Conservation (phyloP, 2,888 invertebrate genomes). For the Latheticus oryzae region DNA sequence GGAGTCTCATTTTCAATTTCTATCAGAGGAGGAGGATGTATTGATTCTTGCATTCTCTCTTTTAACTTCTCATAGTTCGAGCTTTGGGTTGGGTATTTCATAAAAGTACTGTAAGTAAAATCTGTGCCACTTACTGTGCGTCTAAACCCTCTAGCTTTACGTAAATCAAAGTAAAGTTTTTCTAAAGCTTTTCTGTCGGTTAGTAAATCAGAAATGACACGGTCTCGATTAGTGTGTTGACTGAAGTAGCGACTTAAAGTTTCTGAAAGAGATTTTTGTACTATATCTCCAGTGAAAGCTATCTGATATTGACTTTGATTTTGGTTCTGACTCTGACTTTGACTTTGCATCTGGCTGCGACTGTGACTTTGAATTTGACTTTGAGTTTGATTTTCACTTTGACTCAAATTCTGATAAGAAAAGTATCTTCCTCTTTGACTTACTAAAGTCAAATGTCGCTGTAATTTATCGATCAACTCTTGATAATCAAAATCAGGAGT, state of each 20-base stretch:
- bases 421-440: slow-evolving; percentile 48
- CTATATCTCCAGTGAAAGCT: slow-evolving; percentile 67
- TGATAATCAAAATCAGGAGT: slow-evolving; percentile 68
- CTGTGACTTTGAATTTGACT: too few species aligned
- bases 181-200: slow-evolving; percentile 80
- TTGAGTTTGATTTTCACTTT: too few species aligned
- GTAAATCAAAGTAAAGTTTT: slow-evolving; percentile 78
- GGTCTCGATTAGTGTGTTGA: slow-evolving; percentile 74
- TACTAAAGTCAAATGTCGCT: slow-evolving; percentile 68
- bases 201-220: slow-evolving; percentile 78
- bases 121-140: slow-evolving; percentile 59
- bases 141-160: slow-evolving; percentile 73
- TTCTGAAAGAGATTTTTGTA: slow-evolving; percentile 73
- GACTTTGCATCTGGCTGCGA: too few species aligned
- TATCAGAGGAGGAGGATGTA: slow-evolving; percentile 73
- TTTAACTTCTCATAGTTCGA: slow-evolving; percentile 31
- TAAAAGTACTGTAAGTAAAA: slow-evolving; percentile 44
- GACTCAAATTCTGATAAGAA: slow-evolving; percentile 22
- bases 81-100: slow-evolving; percentile 18
- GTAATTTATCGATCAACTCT: slow-evolving; percentile 74
- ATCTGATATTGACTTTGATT: slow-evolving; percentile 45
- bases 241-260: slow-evolving; percentile 77
- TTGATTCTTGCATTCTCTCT: slow-evolving; percentile 31
- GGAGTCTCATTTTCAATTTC: slow-evolving; percentile 74
- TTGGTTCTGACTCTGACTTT: too few species aligned